phyloP scores from a whole-genome alignment of 2,113 vertebrate genomes.

The Crotalus helleri region DNA sequence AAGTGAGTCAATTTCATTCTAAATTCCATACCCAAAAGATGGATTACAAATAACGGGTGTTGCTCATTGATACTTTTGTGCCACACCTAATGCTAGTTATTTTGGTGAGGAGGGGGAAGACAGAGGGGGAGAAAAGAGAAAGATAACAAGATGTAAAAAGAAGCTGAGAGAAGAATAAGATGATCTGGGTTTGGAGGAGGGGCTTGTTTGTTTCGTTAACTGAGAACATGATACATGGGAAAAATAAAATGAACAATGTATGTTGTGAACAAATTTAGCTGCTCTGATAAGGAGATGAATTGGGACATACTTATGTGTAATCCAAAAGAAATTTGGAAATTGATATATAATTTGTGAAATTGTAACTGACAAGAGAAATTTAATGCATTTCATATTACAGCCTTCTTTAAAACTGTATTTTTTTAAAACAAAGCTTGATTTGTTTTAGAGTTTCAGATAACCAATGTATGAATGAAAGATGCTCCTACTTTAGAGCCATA shows the following conservation, averaged over 20 bases:
- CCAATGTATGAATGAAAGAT: not conserved
- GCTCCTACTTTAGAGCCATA: not conserved
- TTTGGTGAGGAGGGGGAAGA: not conserved
- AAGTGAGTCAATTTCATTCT: not conserved
- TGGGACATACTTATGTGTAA: not conserved
- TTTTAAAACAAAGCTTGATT: not conserved
- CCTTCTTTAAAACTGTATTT: not conserved
- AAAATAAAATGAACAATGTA: not conserved
- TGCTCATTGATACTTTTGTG: not conserved
- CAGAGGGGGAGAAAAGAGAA: not conserved
- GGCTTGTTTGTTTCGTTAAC: not conserved
- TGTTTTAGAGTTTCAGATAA: not conserved
- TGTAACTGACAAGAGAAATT: not conserved
- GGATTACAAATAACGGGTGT: not conserved
- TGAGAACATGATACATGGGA: not conserved
- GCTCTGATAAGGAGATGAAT: not conserved
- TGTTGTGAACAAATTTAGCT: not conserved
- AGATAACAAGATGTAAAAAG: not conserved
- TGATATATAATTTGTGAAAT: not conserved
- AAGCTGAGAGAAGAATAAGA: not conserved
- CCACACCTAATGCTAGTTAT: not conserved
- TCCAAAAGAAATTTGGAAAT: not conserved
- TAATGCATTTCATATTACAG: not conserved
- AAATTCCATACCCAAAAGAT: not conserved
- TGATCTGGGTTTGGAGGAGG: not conserved